Conservation (phyloP, 2,888 invertebrate species). For the Carpatolechia fugitivella region DNA sequence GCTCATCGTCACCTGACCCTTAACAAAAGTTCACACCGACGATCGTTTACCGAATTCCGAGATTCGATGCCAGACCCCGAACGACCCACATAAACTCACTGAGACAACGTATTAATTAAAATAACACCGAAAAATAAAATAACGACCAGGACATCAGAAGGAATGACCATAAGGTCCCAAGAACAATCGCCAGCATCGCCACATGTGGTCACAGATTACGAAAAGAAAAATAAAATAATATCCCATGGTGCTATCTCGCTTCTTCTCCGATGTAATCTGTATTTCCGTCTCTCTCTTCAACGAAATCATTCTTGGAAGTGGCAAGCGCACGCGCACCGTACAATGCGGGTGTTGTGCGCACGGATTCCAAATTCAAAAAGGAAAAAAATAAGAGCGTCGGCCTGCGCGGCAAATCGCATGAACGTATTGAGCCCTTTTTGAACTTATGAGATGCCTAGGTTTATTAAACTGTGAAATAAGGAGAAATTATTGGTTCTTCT, state of each 20-base stretch:
- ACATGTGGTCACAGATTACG: constrained; percentile 76
- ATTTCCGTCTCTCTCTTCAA: constrained; percentile 33
- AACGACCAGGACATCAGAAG: constrained; percentile 41
- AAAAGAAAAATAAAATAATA: constrained; percentile 74
- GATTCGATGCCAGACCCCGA: constrained; percentile 19
- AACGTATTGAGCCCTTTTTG: not conserved
- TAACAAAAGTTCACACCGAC: not conserved
- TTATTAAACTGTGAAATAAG: constrained; percentile 28
- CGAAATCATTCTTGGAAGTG: constrained; percentile 77
- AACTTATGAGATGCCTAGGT: constrained; percentile 28
- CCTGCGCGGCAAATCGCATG: constrained; percentile 50
- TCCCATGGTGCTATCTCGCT: constrained; percentile 41
- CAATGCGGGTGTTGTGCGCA: constrained; percentile 76
- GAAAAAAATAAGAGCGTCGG: constrained; percentile 55
- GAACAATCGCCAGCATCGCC: constrained; percentile 76
- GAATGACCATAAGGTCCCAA: constrained; percentile 76
- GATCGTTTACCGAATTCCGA: constrained; percentile 13
- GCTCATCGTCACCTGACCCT: not conserved
- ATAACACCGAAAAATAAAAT: constrained; percentile 57
- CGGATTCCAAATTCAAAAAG: constrained; percentile 51
- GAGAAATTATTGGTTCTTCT: no score
- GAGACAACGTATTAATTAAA: constrained; percentile 69
- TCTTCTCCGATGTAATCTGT: constrained; percentile 22
- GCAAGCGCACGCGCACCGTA: constrained; percentile 57
- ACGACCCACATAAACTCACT: constrained; percentile 38